These are phyloP conservation scores for Martes flavigula DNA, from an alignment of 2,797 vertebrate genomes.

Conservation along the genomic window DNA sequence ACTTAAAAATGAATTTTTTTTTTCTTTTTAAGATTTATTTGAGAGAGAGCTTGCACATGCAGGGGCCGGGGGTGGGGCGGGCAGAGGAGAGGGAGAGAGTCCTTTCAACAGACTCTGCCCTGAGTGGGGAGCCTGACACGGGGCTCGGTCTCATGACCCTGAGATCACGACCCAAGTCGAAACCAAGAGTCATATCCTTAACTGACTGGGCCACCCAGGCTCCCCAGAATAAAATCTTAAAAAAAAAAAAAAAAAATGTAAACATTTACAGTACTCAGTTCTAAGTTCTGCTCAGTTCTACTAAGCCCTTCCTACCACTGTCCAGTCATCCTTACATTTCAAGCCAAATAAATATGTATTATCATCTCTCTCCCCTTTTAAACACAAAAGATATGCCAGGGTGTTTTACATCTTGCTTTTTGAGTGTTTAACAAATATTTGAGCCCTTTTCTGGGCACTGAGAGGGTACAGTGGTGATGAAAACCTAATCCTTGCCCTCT, in stretches of 20 bases:
- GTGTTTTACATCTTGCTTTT: neutral
- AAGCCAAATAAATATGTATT: neutral
- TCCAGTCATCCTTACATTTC: neutral
- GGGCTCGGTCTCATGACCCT: neutral
- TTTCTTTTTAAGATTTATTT: neutral
- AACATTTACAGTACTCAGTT: neutral
- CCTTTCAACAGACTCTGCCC: neutral
- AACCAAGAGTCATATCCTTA: neutral
- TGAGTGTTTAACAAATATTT: neutral
- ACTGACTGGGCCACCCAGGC: neutral
- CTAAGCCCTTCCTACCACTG: neutral
- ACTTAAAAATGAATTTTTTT: neutral
- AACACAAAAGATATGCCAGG: neutral
- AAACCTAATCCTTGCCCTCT: neutral
- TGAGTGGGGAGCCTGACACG: neutral
- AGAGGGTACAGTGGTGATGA: neutral
- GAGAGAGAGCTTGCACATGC: neutral
- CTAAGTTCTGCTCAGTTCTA: neutral
- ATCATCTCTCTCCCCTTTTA: neutral
- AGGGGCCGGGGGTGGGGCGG: neutral
- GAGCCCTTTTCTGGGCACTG: neutral
- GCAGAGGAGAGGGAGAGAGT: neutral
- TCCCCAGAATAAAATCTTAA: neutral
- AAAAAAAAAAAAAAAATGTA: neutral
- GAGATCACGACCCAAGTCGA: neutral